Conservation (phyloP, 2,797 vertebrate species). For the Bryconaethiops microstoma region DNA sequence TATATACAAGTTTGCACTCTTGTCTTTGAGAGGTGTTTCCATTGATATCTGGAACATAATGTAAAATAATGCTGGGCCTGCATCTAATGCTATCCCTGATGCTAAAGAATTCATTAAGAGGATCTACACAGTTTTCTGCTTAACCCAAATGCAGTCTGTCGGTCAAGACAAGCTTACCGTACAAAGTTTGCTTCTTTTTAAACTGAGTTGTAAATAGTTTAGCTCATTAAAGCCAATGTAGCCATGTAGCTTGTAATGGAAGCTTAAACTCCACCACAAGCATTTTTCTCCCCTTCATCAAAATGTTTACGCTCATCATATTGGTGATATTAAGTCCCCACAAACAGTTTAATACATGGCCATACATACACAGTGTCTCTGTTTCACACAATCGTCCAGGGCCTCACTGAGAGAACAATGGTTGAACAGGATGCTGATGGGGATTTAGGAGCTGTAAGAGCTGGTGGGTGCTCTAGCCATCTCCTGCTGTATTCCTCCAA, state of each 20-base stretch:
- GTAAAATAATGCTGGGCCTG: neutral
- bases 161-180: no score
- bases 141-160: no score
- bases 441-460: neutral
- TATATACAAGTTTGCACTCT: neutral
- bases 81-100: no score
- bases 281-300: no score
- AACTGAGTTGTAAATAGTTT: no score
- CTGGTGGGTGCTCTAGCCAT: neutral
- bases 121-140: no score
- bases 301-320: neutral
- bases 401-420: neutral
- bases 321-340: neutral
- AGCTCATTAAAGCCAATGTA: no score
- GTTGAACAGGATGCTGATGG: slow-evolving; percentile 16
- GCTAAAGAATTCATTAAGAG: no score
- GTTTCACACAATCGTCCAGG: neutral
- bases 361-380: neutral
- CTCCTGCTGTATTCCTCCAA: neutral
- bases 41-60: neutral
- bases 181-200: no score
- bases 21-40: neutral
- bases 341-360: neutral
- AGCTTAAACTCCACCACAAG: no score
- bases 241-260: no score